Evolutionary conservation across 2,113 vertebrate genomes (phyloP).

Genomic region (Osmerus eperlanus): DNA sequence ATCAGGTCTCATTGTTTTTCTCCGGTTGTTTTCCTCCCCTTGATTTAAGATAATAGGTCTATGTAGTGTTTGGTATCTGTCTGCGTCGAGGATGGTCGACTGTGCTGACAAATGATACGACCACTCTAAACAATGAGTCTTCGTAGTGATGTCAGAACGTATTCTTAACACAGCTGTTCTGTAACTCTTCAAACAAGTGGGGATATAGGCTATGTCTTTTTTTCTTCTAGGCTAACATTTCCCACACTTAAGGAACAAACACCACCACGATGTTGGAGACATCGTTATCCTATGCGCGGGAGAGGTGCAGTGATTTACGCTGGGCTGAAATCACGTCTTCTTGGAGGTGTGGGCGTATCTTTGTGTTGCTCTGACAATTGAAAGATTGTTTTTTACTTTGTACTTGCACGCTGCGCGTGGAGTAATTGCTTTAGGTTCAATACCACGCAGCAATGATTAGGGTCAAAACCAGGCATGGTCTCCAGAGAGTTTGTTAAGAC

Average conservation of each 20-base stretch:
- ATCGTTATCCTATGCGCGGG: background rate
- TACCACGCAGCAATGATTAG: background rate
- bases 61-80: background rate
- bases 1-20: slow-evolving; percentile 1
- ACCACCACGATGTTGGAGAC: too few species aligned
- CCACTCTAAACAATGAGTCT: too few species aligned
- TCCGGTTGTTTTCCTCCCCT: background rate
- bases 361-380: background rate
- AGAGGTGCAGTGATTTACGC: background rate
- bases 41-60: slow-evolving; percentile 5
- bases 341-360: background rate
- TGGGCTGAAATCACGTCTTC: background rate
- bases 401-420: background rate
- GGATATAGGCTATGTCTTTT: too few species aligned
- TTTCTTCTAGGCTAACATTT: too few species aligned
- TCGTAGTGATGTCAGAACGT: too few species aligned
- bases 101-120: background rate
- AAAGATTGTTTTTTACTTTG: background rate
- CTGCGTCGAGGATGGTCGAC: too few species aligned
- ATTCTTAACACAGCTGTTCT: too few species aligned
- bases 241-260: too few species aligned
- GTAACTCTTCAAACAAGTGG: too few species aligned
- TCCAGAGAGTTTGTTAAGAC: background rate
- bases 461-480: background rate
- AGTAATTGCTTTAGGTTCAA: background rate